Evolutionary conservation across 2,113 vertebrate genomes (phyloP).

Genomic region (Malaclemys terrapin): DNA sequence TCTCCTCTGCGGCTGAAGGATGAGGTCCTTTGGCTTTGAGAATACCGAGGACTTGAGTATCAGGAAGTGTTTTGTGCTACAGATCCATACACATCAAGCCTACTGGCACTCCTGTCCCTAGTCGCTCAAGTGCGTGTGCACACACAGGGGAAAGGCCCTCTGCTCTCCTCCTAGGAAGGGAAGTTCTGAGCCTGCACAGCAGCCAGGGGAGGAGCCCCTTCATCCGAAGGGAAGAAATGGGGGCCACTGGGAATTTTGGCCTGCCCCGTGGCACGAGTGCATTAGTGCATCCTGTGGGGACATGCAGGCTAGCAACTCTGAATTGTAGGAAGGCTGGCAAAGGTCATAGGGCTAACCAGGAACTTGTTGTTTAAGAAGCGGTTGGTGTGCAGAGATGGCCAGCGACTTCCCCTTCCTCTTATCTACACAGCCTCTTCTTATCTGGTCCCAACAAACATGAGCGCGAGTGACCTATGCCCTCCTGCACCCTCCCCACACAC

Average conservation of each 20-base stretch:
- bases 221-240: not conserved
- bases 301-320: not conserved
- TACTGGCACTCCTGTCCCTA: not conserved
- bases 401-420: not conserved
- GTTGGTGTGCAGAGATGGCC: not conserved
- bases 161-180: not conserved
- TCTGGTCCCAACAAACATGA: not conserved
- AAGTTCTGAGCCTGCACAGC: not conserved
- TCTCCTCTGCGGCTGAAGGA: not conserved
- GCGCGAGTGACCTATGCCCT: not conserved
- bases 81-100: not conserved
- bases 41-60: not conserved
- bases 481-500: not conserved
- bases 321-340: not conserved
- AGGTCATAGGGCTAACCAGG: not conserved
- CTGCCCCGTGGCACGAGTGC: not conserved
- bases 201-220: not conserved
- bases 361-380: not conserved
- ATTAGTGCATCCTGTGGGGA: not conserved
- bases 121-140: not conserved
- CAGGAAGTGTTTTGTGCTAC: not conserved
- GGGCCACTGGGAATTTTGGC: not conserved
- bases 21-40: accelerated
- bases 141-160: not conserved
- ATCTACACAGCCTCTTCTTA: not conserved